Percentiles rank a stretch among this genome's conserved stretches.
These are phyloP conservation scores for Diplodus sargus DNA, from an alignment of 2,797 vertebrate species.

Conservation along the genomic window DNA sequence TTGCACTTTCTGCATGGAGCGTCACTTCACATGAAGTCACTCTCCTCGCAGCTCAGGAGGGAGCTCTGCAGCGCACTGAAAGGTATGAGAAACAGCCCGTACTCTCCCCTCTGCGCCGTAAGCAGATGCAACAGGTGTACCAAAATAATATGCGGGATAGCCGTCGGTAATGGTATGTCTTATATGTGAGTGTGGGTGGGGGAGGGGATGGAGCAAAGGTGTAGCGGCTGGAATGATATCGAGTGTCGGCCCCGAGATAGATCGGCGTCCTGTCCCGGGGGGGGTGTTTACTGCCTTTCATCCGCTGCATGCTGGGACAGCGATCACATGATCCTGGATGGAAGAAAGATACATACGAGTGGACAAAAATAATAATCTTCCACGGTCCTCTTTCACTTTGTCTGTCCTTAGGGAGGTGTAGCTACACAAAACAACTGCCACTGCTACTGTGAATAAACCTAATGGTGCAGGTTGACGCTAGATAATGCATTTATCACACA, in stretches of 20 bases:
- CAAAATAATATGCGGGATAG: slow-evolving; percentile 6
- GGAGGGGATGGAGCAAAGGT: slow-evolving; percentile 1
- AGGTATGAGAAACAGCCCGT: neutral
- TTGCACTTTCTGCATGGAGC: slow-evolving; percentile 25
- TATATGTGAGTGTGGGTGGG: slow-evolving; percentile 5
- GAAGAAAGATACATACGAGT: slow-evolving; percentile 24
- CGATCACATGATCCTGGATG: slow-evolving; percentile 17
- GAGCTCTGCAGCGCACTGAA: neutral
- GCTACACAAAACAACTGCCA: slow-evolving; percentile 25
- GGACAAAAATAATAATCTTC: slow-evolving; percentile 31
- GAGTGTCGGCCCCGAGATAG: slow-evolving; percentile 20
- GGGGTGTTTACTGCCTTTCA: slow-evolving; percentile 47
- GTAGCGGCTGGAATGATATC: slow-evolving; percentile 16
- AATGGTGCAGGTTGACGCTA: neutral
- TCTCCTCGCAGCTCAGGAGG: neutral
- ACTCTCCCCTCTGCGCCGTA: neutral
- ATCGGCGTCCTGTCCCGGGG: slow-evolving; percentile 13
- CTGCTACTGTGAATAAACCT: slow-evolving; percentile 2
- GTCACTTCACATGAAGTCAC: slow-evolving; percentile 29
- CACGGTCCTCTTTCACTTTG: neutral
- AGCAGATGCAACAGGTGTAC: slow-evolving; percentile 32
- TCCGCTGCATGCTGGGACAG: slow-evolving; percentile 29
- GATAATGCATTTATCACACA: slow-evolving; percentile 6
- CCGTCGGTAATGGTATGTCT: slow-evolving; percentile 1
- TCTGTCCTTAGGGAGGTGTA: neutral